Percentiles rank a stretch among this genome's conserved stretches.
These are phyloP conservation scores for Lepetodrilus schrolli DNA, from an alignment of 2,888 invertebrate species.

Conservation along the genomic window DNA sequence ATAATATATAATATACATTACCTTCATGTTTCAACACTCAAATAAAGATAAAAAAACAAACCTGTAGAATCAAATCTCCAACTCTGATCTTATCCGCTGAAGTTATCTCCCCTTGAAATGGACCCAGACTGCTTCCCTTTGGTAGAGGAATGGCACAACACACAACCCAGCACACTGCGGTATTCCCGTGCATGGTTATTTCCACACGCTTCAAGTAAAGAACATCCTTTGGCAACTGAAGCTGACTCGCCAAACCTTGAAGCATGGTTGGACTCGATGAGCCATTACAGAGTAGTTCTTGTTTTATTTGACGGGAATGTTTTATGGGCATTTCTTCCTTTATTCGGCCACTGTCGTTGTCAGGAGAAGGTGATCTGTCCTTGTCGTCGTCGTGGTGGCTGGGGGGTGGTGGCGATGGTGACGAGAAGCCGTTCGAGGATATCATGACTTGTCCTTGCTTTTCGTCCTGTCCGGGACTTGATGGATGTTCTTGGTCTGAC, in stretches of 20 bases:
- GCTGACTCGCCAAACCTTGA: conserved; percentile 49
- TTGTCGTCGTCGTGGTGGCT: too few relatives aligned
- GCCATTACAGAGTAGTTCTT: background rate
- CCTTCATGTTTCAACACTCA: too few relatives aligned
- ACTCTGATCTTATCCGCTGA: conserved; percentile 59
- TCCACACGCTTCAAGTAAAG: conserved; percentile 59
- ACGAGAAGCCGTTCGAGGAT: background rate
- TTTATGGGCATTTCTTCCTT: too few relatives aligned
- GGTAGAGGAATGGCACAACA: conserved; percentile 58
- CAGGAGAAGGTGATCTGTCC: too few relatives aligned
- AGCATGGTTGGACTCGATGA: background rate
- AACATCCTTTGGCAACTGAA: conserved; percentile 61
- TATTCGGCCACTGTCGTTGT: too few relatives aligned
- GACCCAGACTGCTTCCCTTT: conserved; percentile 65
- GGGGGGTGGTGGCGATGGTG: background rate
- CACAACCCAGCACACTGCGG: conserved; percentile 60
- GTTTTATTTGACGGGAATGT: too few relatives aligned
- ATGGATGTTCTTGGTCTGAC: background rate
- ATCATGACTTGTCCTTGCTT: background rate
- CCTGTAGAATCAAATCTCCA: conserved; percentile 64
- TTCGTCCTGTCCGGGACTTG: background rate
- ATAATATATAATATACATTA: too few relatives aligned
- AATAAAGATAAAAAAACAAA: too few relatives aligned
- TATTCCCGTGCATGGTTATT: conserved; percentile 53
- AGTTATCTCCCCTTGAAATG: conserved; percentile 61